Percentiles rank a stretch among this genome's conserved stretches.
Conservation (phyloP, 2,888 invertebrate species). For the Lithophane semibrunnea region DNA sequence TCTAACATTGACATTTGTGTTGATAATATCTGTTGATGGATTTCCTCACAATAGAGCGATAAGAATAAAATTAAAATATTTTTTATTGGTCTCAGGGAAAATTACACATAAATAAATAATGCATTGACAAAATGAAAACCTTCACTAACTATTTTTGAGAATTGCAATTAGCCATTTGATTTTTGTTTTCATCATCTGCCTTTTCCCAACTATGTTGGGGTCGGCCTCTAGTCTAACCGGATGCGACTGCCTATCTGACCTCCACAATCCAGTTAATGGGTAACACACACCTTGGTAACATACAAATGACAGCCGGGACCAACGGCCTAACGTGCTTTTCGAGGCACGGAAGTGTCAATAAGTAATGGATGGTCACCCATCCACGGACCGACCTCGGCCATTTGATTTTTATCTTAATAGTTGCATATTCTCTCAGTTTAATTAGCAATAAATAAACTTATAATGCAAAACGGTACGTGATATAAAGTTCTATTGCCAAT, state of each 20-base stretch:
- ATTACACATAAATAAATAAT: neutral
- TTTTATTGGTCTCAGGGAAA: neutral
- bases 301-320: too few species aligned
- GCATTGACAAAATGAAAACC: neutral
- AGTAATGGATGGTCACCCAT: too few species aligned
- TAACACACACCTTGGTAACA: too few species aligned
- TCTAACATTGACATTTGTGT: conserved; percentile 33
- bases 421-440: neutral
- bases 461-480: neutral
- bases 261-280: too few species aligned
- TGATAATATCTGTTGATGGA: conserved; percentile 15
- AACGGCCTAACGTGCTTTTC: too few species aligned
- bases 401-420: neutral
- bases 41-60: neutral
- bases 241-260: too few species aligned
- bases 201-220: too few species aligned
- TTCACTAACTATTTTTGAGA: neutral
- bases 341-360: too few species aligned
- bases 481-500: neutral
- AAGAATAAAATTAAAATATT: neutral
- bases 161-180: neutral
- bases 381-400: too few species aligned
- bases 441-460: neutral
- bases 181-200: neutral
- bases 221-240: too few species aligned